Evolutionary conservation across 2,113 vertebrate species (phyloP).

Genomic region (Indicator indicator): DNA sequence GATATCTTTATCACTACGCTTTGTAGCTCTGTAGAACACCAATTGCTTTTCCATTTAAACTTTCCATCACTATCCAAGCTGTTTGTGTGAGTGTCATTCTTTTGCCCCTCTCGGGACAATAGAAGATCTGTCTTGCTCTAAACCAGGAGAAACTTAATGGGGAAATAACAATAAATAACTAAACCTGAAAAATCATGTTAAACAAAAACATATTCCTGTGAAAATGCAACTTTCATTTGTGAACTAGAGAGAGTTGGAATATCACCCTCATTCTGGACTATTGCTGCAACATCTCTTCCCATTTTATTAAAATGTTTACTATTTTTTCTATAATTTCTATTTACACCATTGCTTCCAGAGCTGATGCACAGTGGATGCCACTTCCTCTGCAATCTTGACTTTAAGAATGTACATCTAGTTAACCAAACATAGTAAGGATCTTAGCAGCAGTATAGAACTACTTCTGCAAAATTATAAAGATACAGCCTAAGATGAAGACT

Average conservation of each 20-base stretch:
- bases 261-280: background rate
- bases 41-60: too few species aligned
- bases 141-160: background rate
- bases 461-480: background rate
- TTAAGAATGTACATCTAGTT: background rate
- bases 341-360: background rate
- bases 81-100: too few species aligned
- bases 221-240: background rate
- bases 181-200: background rate
- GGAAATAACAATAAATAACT: background rate
- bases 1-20: too few species aligned
- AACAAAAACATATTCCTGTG: background rate
- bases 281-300: background rate
- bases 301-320: background rate
- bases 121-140: too few species aligned
- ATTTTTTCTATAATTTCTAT: background rate
- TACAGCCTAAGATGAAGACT: background rate
- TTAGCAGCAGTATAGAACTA: background rate
- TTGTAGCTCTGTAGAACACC: too few species aligned
- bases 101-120: too few species aligned
- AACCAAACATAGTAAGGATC: background rate
- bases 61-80: too few species aligned
- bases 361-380: background rate
- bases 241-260: background rate
- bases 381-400: background rate